Base-by-base conservation (phyloP, 1,140 invertebrate genomes). In the Diabrotica virgifera region DNA sequence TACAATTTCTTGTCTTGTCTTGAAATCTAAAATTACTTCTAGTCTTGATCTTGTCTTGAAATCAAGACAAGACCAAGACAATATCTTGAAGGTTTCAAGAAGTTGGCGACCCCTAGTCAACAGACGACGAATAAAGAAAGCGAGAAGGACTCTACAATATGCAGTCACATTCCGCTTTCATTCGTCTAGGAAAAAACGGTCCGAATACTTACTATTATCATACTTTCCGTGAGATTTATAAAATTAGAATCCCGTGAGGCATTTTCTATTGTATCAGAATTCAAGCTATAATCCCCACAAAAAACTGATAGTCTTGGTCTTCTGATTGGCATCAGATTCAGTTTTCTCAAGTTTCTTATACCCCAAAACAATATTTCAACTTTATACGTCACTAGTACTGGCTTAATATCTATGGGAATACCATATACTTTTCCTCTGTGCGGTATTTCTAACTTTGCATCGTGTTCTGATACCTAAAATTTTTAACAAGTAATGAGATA, bases 281-380 rank as follows among this genome's bases (percentile, higher is more conserved):
- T 83, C 6, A 87, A 67, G 14, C 72, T 71, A 5, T 82, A 63
- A 4, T 84, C 82, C 3, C 79, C 79, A 51, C 84, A 85, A 68
- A 86, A 84, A 0, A 87, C 70, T 0, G 82, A 69, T 10, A 86
- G 80, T 71, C 80, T 82, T 0, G 85, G 86, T 65, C 81, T 83
- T 46, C 78, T 79, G 0, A 85, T 82, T 0, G 79, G 75, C 0
- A 74, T 58, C 8, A 76, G 75, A 63, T 81, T 73, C 5, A 83
- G 69, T 69, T 81, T 83, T 60, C 78, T 82, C 64, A 87, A 76
- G 54, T 86, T 80, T 14, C 86, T 74, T 0, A 87, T 75, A 12
- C 86, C 86, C 86, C 86, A 88, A 77, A 87, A 87, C 59, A 86
- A 82, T 5, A 87, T 78, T 64, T 88, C 86, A 4, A 87, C 71